Base-by-base conservation (phyloP, 1,140 invertebrate genomes). In the Wiebesia pumilae region DNA sequence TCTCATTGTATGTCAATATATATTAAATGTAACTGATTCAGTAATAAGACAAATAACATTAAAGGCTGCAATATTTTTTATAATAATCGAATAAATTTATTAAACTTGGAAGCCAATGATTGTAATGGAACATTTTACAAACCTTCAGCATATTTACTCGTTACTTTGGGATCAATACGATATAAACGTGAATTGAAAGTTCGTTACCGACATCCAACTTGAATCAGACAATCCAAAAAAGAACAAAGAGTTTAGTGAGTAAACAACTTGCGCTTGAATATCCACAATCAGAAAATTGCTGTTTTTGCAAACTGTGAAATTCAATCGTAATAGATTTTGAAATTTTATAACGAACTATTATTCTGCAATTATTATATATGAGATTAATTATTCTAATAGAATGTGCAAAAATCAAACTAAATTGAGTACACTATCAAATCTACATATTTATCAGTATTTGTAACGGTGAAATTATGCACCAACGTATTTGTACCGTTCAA, bases 191-290 rank as follows among this genome's bases (percentile, higher is more conserved):
- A 62, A 27, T 62, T 62, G 14, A 27, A 3, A 27, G 14, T 62
- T 62, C 3, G 4, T 62, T 3, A 27, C 3, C 2, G 14, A 27
- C 58, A 54, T 58, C 24, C 21, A 43, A 7, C 51, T 78, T 35
- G 67, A 73, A 43, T 62, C 33, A 30, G 38, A 77, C 35, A 62
- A 54, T 75, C 33, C 71, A 19, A 62, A 77, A 54, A 84, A 62
- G 33, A 33, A 40, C 33, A 21, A 67, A 54, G 3, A 40, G n/a
- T 47, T 21, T 3, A 58, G 24, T 35, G 47, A 58, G 24, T 62
- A 83, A 83, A 40, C 30, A 75, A 75, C 19, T 24, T 83, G 16
- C 35, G 27, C 71, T 73, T 75, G n/a, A 83, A 54, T 75, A 73
- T 1, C 24, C 33, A 38, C 24, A 83, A 75, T 83, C 69, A 47